Evolutionary conservation across 2,797 vertebrate species (phyloP), one percentile per base, ranked within the genome.

Genomic region (Sebastolobus alascanus): DNA sequence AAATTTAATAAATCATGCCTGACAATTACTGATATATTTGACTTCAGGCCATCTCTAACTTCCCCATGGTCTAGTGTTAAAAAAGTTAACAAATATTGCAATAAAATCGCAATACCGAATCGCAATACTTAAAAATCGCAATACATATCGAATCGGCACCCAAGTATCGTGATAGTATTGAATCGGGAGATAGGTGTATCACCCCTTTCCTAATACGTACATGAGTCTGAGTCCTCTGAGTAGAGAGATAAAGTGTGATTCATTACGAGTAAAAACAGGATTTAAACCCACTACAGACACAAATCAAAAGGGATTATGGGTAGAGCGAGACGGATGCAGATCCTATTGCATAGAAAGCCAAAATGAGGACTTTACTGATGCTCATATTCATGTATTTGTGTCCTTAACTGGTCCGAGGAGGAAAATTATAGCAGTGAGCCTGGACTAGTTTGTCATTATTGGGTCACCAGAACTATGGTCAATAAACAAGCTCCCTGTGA

Each of bases 271-370:
- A 25, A 35, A 16, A 50, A 35, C 16, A 55, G 2, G 0, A 8
- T 43, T 5, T 33, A 33, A 50, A 59, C 25, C 54, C 38, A 46
- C 63, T 6, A 50, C 43, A 50, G 18, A 69, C 40, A 38, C 33
- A 38, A 70, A 25, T 43, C 56, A 29, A 38, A 54, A 8, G 31
- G 31, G 40, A 68, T 77, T 68, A 38, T 58, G 54, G 65, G 55
- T 43, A 54, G 35, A 64, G 27, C 12, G 33, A 43, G 59, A 5
- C 3, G 1, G 33, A 54, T 20, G 18, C 33, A 37, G 29, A 58
- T 46, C 27, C 16, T 10, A 2, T 40, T 38, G 31, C n/a, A 12
- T 1, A 50, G 13, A 25, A 33, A 68, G 12, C 0, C 11, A 59
- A 27, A 43, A 8, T 5, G 25, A 60, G 4, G 43, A 33, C 29